Base-by-base conservation (phyloP, 2,797 vertebrate genomes). In the Martes flavigula region DNA sequence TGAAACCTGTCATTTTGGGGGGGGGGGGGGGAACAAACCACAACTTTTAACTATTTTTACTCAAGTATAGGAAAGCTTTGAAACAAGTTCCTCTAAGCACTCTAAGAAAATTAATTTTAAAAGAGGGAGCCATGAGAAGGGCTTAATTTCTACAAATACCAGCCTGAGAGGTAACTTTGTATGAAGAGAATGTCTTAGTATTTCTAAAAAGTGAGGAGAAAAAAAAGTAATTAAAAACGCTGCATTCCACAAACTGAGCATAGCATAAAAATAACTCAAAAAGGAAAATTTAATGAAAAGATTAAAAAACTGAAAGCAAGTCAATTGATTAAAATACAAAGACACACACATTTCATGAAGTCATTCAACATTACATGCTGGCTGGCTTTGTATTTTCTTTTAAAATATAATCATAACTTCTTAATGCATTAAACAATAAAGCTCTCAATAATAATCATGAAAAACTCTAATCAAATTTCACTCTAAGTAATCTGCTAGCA, bases 391-490 rank as follows among this genome's bases (percentile, higher is more conserved):
- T 68, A 96, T 54, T 93, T 72, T 62, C 81, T 94, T 93, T 97
- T 73, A 93, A 90, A 92, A 94, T 32, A 93, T 21, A 84, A 87
- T 38, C 51, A 64, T 96, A 90, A 97, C 30, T 90, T 96, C 56
- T 92, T 87, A 92, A 90, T 15, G 18, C 56, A 77, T 85, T 93
- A 88, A 95, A 90, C 62, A 97, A 82, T 66, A 77, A 96, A 35
- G 43, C 54, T 97, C 87, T 93, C 92, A 96, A 96, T 68, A n/a
- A 91, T 85, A 85, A 23, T 96, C 51, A 75, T 54, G 66, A 72
- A 87, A 92, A 91, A 92, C 48, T 93, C 40, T 90, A 75, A 84
- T 87, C 82, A 91, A 96, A 97, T 96, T 97, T 96, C 91, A 96
- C 35, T 96, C 32, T 62, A 62, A 94, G 64, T 83, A 94, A 91